Conservation (phyloP, 2,888 invertebrate genomes). For the Drosophila prolongata region DNA sequence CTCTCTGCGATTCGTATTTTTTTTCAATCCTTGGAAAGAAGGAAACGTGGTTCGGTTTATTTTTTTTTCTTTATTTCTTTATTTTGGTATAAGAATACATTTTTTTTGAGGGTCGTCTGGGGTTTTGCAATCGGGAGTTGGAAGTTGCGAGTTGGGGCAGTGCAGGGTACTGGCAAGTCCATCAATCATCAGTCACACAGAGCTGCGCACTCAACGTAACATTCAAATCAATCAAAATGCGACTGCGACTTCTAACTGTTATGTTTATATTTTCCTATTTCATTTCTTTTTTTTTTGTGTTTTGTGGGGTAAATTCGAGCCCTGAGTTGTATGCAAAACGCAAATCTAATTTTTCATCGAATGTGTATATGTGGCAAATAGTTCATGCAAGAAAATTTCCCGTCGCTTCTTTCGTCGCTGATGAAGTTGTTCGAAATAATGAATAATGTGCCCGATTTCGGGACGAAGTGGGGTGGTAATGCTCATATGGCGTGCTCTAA, state of each 20-base stretch:
- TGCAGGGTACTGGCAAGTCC: conserved; percentile 58
- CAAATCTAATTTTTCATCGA: conserved; percentile 69
- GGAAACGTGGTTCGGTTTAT: conserved; percentile 24
- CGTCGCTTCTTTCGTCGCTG: conserved; percentile 32
- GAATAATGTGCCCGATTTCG: conserved; percentile 47
- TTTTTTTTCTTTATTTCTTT: conserved; percentile 43
- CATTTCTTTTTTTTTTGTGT: background rate
- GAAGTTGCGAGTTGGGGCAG: conserved; percentile 2
- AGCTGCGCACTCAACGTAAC: conserved; percentile 77
- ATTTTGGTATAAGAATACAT: conserved; percentile 8
- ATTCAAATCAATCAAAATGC: conserved; percentile 81
- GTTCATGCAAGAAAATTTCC: conserved; percentile 14
- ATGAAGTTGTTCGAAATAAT: conserved; percentile 64
- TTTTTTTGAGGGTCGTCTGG: conserved; percentile 49
- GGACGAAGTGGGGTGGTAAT: conserved; percentile 50
- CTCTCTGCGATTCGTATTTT: conserved; percentile 29
- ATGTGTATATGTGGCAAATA: conserved; percentile 44
- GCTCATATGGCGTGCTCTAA: conserved; percentile 65
- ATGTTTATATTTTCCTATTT: conserved; percentile 18
- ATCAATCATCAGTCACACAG: conserved; percentile 78
- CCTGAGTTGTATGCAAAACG: conserved; percentile 63
- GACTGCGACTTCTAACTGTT: conserved; percentile 58
- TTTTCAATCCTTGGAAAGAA: conserved; percentile 29
- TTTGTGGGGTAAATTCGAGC: conserved; percentile 14
- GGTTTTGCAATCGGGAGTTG: background rate